These are phyloP conservation scores for Pipistrellus kuhlii DNA, from an alignment of 2,797 vertebrate genomes.

Conservation along the genomic window DNA sequence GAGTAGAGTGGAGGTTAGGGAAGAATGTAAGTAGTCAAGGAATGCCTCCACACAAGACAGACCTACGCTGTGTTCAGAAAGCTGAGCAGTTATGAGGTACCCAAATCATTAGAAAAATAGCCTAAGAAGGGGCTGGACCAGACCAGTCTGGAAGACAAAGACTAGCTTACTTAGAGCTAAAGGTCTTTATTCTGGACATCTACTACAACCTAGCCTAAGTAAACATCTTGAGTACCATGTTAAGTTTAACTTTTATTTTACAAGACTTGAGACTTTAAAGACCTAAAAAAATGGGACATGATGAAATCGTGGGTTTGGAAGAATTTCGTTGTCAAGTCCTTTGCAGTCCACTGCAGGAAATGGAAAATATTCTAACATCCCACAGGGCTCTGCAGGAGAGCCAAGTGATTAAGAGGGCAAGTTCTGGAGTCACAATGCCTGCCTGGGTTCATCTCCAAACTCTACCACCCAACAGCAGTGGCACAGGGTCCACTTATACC, in stretches of 20 bases:
- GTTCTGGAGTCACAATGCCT: background rate
- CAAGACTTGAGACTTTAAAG: background rate
- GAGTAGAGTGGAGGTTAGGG: background rate
- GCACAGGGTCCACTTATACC: background rate
- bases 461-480: background rate
- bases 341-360: background rate
- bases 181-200: background rate
- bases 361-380: background rate
- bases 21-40: background rate
- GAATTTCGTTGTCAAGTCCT: background rate
- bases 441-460: background rate
- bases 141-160: background rate
- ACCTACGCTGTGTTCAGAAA: background rate
- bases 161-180: background rate
- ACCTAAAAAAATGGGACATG: background rate
- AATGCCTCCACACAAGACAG: background rate
- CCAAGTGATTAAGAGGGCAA: background rate
- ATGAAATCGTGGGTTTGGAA: background rate
- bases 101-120: background rate
- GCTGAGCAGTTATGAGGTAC: background rate
- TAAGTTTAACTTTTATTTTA: constrained; percentile 46
- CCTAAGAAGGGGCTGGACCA: background rate
- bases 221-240: background rate
- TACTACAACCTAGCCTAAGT: background rate
- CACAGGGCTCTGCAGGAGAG: background rate